phyloP scores from a whole-genome alignment of 2,888 invertebrate genomes.

The Heliconius charithonia region DNA sequence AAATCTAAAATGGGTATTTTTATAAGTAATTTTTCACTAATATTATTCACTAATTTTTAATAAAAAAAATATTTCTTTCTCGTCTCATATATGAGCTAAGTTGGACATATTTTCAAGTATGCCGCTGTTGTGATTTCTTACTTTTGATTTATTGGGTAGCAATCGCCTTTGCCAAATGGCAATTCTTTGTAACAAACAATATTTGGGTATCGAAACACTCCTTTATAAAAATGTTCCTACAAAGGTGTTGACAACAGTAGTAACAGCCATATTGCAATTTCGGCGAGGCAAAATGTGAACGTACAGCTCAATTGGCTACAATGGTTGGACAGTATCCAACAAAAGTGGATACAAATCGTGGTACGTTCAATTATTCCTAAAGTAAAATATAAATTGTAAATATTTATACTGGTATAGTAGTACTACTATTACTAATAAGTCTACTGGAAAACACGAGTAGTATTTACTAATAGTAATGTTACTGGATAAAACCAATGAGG shows the following conservation, averaged over 20 bases:
- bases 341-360: background rate
- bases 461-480: too few species aligned
- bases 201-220: background rate
- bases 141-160: background rate
- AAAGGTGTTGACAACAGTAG: conserved; percentile 6
- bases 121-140: background rate
- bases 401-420: too few species aligned
- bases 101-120: background rate
- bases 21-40: too few species aligned
- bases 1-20: background rate
- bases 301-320: conserved; percentile 8
- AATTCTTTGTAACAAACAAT: background rate
- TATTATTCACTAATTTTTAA: too few species aligned
- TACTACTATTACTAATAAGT: too few species aligned
- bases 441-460: too few species aligned
- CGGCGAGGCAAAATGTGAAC: background rate
- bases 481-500: too few species aligned
- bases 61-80: too few species aligned
- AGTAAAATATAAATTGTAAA: background rate
- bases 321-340: background rate
- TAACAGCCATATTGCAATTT: background rate
- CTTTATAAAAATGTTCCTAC: background rate
- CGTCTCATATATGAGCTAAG: too few species aligned
- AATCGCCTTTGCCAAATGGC: background rate
- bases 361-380: background rate